phyloP scores from a whole-genome alignment of 2,888 invertebrate species.

The Drosophila limbata region DNA sequence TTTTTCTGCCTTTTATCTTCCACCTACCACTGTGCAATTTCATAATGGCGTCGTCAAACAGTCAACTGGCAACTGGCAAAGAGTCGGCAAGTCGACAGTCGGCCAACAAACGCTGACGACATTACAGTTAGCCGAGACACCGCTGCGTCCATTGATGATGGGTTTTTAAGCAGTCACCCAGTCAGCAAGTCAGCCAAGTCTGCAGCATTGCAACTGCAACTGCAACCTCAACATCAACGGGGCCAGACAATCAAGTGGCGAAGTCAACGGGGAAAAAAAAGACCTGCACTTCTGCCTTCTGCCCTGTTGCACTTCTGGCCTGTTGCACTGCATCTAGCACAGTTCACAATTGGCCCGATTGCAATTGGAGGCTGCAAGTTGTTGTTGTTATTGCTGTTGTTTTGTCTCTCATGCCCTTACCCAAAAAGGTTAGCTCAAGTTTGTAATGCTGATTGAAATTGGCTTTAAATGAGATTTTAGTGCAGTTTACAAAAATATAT shows the following conservation, averaged over 20 bases:
- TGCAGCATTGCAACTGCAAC: constrained; percentile 13
- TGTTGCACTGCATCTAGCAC: constrained; percentile 55
- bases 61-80: constrained; percentile 36
- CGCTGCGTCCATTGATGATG: constrained; percentile 56
- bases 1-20: constrained; percentile 17
- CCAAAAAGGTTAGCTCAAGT: constrained; percentile 40
- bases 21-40: constrained; percentile 59
- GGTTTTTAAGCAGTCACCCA: constrained; percentile 55
- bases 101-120: constrained; percentile 68
- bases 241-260: constrained; percentile 20
- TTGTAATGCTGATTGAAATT: constrained; percentile 28
- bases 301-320: constrained; percentile 6
- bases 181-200: constrained; percentile 31
- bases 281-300: background rate
- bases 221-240: constrained; percentile 13
- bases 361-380: constrained; percentile 31
- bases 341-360: constrained; percentile 67
- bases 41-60: constrained; percentile 75
- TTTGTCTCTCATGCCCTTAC: constrained; percentile 65
- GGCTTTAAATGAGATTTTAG: constrained; percentile 2
- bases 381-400: constrained; percentile 12
- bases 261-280: constrained; percentile 8
- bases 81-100: constrained; percentile 31
- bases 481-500: background rate
- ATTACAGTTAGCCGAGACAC: constrained; percentile 72